Conservation (phyloP, 2,888 invertebrate species). For the Machimus rusticus region DNA sequence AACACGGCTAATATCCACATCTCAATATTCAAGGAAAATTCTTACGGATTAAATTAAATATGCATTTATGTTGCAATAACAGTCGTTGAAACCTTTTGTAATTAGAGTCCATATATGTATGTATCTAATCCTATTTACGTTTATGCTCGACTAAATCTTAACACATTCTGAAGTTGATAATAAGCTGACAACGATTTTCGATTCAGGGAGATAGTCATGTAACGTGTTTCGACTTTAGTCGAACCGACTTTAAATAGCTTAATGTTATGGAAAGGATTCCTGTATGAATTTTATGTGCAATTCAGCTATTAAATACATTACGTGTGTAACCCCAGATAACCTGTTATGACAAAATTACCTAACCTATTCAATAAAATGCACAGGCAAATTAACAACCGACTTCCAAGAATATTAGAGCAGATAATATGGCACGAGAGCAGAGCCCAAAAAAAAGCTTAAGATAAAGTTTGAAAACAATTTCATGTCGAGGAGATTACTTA, state of each 20-base stretch:
- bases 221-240: neutral
- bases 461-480: neutral
- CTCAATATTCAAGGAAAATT: too few species aligned
- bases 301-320: neutral
- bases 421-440: neutral
- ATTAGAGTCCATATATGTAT: too few species aligned
- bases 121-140: too few species aligned
- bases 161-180: too few species aligned
- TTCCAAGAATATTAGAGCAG: neutral
- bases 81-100: too few species aligned
- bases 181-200: too few species aligned
- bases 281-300: neutral
- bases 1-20: too few species aligned
- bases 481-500: neutral
- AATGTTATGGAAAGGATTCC: neutral
- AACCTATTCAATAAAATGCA: neutral
- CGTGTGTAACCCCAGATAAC: neutral
- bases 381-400: neutral
- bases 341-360: neutral
- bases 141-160: too few species aligned
- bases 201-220: neutral
- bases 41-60: too few species aligned
- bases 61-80: too few species aligned
- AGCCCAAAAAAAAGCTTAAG: neutral
- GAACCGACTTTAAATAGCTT: neutral